Percentiles rank a stretch among this genome's conserved stretches.
These are phyloP conservation scores for Andrena bicolor DNA, from an alignment of 2,888 invertebrate genomes.

Conservation along the genomic window DNA sequence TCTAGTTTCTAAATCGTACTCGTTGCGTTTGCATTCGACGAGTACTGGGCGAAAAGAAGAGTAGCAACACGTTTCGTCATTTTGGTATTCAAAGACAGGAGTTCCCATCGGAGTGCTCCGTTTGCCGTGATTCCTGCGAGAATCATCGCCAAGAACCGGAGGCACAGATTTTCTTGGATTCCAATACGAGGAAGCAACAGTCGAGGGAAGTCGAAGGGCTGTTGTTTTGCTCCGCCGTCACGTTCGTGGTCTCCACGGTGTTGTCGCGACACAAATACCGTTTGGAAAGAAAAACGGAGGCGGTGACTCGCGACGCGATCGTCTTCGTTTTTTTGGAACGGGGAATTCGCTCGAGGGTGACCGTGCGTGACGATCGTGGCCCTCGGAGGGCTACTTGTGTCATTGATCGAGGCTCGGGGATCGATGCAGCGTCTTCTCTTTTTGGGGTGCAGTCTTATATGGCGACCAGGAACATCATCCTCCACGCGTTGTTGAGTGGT, in stretches of 20 bases:
- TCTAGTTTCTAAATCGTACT: neutral
- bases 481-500: too few relatives aligned
- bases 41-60: neutral
- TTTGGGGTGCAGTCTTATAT: neutral
- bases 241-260: constrained; percentile 59
- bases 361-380: constrained; percentile 41
- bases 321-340: constrained; percentile 37
- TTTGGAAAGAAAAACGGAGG: constrained; percentile 49
- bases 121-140: neutral
- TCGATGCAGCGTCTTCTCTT: constrained; percentile 13
- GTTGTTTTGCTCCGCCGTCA: constrained; percentile 65
- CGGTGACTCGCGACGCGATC: constrained; percentile 47
- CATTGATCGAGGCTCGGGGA: constrained; percentile 26
- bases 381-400: constrained; percentile 32
- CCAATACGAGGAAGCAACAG: constrained; percentile 37
- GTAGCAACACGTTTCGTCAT: neutral
- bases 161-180: constrained; percentile 8
- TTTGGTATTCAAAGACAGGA: neutral
- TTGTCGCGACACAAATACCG: constrained; percentile 63
- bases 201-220: constrained; percentile 38
- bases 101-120: neutral
- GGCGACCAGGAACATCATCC: neutral
- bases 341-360: constrained; percentile 40
- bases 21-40: neutral
- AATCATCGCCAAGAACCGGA: constrained; percentile 7